A percentile compares a stretch with the other conserved stretches of the same genome.
These are phyloP conservation scores for Protobothrops mucrosquamatus DNA, from an alignment of 2,113 vertebrate species.

Conservation along the genomic window DNA sequence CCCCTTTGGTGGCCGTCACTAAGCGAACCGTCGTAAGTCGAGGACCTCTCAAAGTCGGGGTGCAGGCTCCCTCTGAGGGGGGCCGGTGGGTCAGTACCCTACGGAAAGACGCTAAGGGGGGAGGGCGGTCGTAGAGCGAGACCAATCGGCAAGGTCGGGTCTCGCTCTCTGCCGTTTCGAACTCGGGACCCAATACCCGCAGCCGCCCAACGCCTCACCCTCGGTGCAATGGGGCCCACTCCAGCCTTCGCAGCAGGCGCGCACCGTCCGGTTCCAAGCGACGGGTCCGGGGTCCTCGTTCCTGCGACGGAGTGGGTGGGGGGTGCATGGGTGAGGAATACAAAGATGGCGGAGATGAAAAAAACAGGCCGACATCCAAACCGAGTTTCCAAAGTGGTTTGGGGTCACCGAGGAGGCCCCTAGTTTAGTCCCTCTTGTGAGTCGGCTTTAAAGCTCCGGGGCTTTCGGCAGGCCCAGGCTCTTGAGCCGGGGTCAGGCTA, in stretches of 20 bases:
- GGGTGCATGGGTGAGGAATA: too few relatives aligned
- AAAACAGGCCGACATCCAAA: not conserved
- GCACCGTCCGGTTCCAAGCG: conserved; percentile 71
- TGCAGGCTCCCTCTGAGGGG: too few relatives aligned
- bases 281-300: conserved; percentile 62
- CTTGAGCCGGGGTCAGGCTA: too few relatives aligned
- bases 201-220: conserved; percentile 62
- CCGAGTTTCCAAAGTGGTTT: not conserved
- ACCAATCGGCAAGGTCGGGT: too few relatives aligned
- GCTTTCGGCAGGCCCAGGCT: not conserved
- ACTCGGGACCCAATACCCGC: too few relatives aligned
- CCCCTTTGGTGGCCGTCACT: too few relatives aligned
- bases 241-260: conserved; percentile 85
- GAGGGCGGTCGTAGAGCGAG: too few relatives aligned
- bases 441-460: rapidly evolving
- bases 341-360: not conserved
- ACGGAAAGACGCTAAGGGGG: too few relatives aligned
- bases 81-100: too few relatives aligned
- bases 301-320: not conserved
- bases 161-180: too few relatives aligned
- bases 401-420: not conserved
- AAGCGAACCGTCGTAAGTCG: too few relatives aligned
- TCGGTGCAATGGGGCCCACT: conserved; percentile 75
- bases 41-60: too few relatives aligned
- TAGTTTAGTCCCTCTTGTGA: not conserved